Base-by-base conservation (phyloP, 1,140 invertebrate genomes). In the Hycleus cichorii region DNA sequence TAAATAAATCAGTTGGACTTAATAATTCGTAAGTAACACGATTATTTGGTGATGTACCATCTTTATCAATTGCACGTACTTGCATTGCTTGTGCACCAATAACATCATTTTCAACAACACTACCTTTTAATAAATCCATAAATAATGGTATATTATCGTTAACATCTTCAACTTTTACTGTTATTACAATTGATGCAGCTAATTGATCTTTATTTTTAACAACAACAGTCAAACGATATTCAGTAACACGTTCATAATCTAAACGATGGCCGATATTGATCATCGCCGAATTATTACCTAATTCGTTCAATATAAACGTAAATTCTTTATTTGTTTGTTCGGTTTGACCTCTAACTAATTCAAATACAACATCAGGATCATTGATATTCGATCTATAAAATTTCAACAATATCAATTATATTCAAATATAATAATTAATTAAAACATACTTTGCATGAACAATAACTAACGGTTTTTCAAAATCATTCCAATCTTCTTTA, bases 71-170 rank as follows among this genome's bases (percentile, higher is more conserved):
- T 4, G 93, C 93, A 65, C 83, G 75, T 5, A 95, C 87, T 73
- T 91, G 86, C 82, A 93, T 90, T 0, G 95, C 91, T 1, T 82
- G 80, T 3, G 89, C 89, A 18, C 90, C 91, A 1, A 79, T 68
- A 39, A 58, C 42, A 38, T 94, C 89, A 71, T 93, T 91, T 78
- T 93, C 91, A 60, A 90, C 70, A 4, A 93, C 90, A 72, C 81
- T 88, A 2, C 88, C 91, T 46, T 81, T 82, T 62, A 85, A 79
- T 9, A 89, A 80, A 73, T 91, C 87, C 7, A 80, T 85, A 69
- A 93, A 94, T 58, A 83, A 82, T 0, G 91, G 92, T 62, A 91
- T 89, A 67, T 91, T 89, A 70, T 94, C 91, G 65, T 94, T 95
- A 0, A 92, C 90, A 66, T 94, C 91, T 67, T 83, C 76, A 1